phyloP scores from a whole-genome alignment of 2,113 vertebrate genomes.

The Lasiurus cinereus region DNA sequence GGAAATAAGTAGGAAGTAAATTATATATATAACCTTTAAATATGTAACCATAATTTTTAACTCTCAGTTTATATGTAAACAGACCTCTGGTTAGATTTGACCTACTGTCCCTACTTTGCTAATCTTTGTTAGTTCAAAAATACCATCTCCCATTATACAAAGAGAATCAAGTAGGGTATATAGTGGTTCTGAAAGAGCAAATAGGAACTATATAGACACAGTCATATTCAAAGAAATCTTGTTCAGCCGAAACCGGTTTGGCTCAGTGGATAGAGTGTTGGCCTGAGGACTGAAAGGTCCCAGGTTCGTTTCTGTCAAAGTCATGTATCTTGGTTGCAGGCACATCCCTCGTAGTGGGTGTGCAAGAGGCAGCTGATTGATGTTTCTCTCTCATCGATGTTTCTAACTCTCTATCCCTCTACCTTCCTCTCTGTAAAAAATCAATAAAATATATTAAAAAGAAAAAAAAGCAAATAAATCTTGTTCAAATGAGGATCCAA shows the following conservation, averaged over 20 bases:
- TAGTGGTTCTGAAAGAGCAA: constrained; percentile 9
- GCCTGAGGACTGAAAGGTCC: too few relatives aligned
- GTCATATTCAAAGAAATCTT: neutral
- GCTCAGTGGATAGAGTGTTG: too few relatives aligned
- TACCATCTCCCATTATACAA: neutral
- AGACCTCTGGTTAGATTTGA: neutral
- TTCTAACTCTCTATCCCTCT: too few relatives aligned
- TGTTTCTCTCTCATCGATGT: too few relatives aligned
- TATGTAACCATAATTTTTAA: neutral
- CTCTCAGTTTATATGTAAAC: neutral
- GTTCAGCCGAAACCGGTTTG: neutral
- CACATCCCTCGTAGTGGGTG: too few relatives aligned
- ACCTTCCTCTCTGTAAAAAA: too few relatives aligned
- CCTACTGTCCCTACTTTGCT: neutral
- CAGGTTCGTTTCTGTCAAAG: too few relatives aligned
- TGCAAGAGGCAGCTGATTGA: too few relatives aligned
- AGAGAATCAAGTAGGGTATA: neutral
- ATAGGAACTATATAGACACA: neutral
- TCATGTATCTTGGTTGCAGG: too few relatives aligned
- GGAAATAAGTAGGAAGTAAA: neutral
- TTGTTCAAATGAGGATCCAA: neutral
- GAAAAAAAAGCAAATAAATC: neutral
- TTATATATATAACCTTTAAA: neutral
- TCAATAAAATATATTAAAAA: too few relatives aligned
- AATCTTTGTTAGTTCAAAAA: neutral